Conservation (phyloP, 2,888 invertebrate genomes). For the Phytoseiulus persimilis region DNA sequence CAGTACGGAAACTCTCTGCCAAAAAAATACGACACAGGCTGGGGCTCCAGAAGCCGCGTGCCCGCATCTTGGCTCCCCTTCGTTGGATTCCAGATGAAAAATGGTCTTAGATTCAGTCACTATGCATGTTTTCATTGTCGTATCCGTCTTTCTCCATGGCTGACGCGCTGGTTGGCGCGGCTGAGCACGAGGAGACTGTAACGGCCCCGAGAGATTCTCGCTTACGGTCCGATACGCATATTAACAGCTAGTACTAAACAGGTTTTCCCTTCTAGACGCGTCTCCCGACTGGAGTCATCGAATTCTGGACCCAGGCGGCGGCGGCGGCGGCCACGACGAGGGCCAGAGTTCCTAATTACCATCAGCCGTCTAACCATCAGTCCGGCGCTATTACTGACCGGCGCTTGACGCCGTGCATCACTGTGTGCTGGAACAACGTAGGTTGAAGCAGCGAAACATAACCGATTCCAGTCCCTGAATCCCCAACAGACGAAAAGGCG, state of each 20-base stretch:
- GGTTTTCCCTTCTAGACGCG: neutral
- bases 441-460: neutral
- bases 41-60: neutral
- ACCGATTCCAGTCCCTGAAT: too few species aligned
- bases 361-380: neutral
- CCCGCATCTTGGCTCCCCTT: neutral
- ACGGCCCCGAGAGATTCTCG: neutral
- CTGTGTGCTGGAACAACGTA: neutral
- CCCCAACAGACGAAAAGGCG: too few species aligned
- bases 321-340: too few species aligned
- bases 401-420: neutral
- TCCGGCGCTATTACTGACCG: neutral
- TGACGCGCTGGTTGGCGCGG: neutral
- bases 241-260: neutral
- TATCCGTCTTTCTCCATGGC: neutral
- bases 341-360: neutral
- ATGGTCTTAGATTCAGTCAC: neutral
- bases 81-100: neutral
- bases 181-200: neutral
- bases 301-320: neutral
- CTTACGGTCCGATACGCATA: neutral
- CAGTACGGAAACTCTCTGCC: neutral
- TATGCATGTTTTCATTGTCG: neutral
- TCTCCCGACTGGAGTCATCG: neutral
- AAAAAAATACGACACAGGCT: neutral